Percentiles rank a stretch among this genome's conserved stretches.
These are phyloP conservation scores for Eupeodes latifasciatus DNA, from an alignment of 2,888 invertebrate genomes.

Conservation along the genomic window DNA sequence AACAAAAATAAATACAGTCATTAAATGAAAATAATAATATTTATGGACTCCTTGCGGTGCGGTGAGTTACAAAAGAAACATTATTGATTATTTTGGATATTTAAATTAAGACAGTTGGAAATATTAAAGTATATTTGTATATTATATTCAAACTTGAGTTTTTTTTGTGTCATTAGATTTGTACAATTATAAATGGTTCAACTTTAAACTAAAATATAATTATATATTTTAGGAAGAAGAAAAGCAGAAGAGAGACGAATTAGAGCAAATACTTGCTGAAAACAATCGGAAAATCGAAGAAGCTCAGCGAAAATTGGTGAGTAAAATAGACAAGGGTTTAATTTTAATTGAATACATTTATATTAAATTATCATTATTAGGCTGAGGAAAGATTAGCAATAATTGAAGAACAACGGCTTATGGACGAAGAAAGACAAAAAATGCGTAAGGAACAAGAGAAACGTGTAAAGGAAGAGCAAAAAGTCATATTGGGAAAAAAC, in stretches of 20 bases:
- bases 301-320: slow-evolving; percentile 97
- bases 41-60: slow-evolving; percentile 10
- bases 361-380: slow-evolving; percentile 85
- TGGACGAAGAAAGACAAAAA: slow-evolving; percentile 97
- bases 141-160: not conserved
- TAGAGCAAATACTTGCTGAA: slow-evolving; percentile 98
- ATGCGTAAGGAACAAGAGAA: slow-evolving; percentile 97
- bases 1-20: slow-evolving; percentile 10
- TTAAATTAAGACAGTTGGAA: slow-evolving; percentile 3
- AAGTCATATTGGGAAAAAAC: slow-evolving; percentile 98
- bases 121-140: not conserved
- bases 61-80: slow-evolving; percentile 22
- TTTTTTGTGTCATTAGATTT: not conserved
- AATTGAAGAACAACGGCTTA: slow-evolving; percentile 97
- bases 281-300: slow-evolving; percentile 99
- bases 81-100: slow-evolving; percentile 6
- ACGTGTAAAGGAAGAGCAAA: slow-evolving; percentile 96
- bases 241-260: slow-evolving; percentile 96
- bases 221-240: slow-evolving; percentile 96
- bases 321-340: slow-evolving; percentile 78
- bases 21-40: slow-evolving; percentile 1
- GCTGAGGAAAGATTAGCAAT: slow-evolving; percentile 98
- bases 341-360: not conserved
- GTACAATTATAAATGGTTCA: not conserved
- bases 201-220: not conserved